phyloP scores from a whole-genome alignment of 2,113 vertebrate genomes.

The Prinia subflava region DNA sequence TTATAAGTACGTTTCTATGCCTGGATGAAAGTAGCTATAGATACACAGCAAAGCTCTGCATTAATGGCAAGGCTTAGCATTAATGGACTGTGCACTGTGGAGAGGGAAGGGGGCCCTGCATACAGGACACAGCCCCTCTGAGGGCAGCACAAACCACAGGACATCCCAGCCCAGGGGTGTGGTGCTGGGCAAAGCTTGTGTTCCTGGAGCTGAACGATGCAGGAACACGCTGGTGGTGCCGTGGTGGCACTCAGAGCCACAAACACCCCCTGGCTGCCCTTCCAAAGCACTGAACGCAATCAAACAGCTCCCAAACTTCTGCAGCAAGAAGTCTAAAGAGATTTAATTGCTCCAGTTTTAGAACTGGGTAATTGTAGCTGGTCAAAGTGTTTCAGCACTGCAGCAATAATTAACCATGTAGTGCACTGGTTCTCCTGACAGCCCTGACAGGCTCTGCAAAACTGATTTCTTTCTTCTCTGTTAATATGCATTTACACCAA shows the following conservation, averaged over 20 bases:
- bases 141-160: not conserved
- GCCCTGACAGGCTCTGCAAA: not conserved
- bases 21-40: not conserved
- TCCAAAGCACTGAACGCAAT: not conserved
- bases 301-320: not conserved
- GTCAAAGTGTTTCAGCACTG: not conserved
- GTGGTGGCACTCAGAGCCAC: not conserved
- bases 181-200: not conserved
- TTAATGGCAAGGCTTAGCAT: not conserved
- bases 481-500: not conserved
- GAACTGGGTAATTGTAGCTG: not conserved
- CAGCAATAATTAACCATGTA: slow-evolving; percentile 20
- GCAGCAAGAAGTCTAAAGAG: not conserved
- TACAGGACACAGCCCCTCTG: not conserved
- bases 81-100: not conserved
- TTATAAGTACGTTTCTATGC: not conserved
- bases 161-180: not conserved
- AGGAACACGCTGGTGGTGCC: accelerated
- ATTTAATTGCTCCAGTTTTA: slow-evolving; percentile 11
- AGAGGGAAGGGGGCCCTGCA: not conserved
- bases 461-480: not conserved
- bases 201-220: not conserved
- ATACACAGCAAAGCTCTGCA: not conserved
- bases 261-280: not conserved
- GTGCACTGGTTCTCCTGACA: not conserved